A percentile compares a stretch with the other conserved stretches of the same genome.
These are phyloP conservation scores for Ceratina calcarata DNA, from an alignment of 1,140 invertebrate genomes.

Conservation along the genomic window DNA sequence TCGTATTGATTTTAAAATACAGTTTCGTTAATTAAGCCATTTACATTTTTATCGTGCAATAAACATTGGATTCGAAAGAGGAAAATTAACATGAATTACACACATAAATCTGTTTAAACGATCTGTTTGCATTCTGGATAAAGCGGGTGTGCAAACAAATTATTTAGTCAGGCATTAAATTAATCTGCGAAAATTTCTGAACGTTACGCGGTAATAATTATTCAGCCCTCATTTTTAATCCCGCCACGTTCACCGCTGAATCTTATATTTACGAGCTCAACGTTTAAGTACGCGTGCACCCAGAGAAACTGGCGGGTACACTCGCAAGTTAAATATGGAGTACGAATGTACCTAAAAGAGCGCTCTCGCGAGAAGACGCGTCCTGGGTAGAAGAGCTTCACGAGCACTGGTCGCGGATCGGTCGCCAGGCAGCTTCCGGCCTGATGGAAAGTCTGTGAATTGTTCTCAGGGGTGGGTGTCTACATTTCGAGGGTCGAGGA, in stretches of 20 bases:
- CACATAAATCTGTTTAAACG: too few relatives aligned
- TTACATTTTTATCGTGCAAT: too few relatives aligned
- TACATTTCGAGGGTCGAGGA: slow-evolving; percentile 94
- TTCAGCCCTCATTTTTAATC: slow-evolving; percentile 3
- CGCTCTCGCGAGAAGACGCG: slow-evolving; percentile 11
- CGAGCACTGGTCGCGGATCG: slow-evolving; percentile 45
- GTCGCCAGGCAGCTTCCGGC: slow-evolving; percentile 52
- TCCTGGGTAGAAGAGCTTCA: slow-evolving; percentile 61
- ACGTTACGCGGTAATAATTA: too few relatives aligned
- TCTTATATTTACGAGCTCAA: too few relatives aligned
- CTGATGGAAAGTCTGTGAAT: slow-evolving; percentile 72
- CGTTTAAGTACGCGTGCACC: too few relatives aligned
- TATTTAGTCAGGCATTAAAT: too few relatives aligned
- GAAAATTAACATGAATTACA: not conserved
- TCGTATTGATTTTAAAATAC: too few relatives aligned
- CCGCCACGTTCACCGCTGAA: not conserved
- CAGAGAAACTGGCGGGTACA: too few relatives aligned
- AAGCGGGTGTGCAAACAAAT: too few relatives aligned
- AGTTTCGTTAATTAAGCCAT: not conserved
- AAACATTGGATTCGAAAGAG: too few relatives aligned
- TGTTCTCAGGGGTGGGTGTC: slow-evolving; percentile 88
- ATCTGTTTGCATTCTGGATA: too few relatives aligned
- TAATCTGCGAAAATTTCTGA: too few relatives aligned
- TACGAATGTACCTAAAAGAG: not conserved
- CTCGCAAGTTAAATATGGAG: not conserved